Base-by-base conservation (phyloP, 2,888 invertebrate species). In the Subacronicta megacephala region DNA sequence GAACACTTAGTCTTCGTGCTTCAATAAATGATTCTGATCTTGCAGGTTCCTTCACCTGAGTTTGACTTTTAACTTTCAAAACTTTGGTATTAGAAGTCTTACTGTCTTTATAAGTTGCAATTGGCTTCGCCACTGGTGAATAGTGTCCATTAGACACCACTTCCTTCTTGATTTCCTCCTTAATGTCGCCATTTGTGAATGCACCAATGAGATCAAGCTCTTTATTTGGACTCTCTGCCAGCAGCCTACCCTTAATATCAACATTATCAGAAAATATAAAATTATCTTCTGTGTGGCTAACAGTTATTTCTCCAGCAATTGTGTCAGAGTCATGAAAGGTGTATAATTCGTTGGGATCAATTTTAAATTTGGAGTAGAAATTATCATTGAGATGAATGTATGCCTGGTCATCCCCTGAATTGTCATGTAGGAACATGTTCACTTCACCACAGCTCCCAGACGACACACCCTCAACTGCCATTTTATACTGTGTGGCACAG, bases 321-420 rank as follows among this genome's bases (percentile, higher is more conserved):
- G 93, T 90, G 80, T 94, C 94, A 1, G 94, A 90, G 77, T 94
- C 94, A 78, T 93, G 90, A 82, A 94, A 94, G 47, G 94, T 94
- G 70, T 94, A 94, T 38, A 94, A 77, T 73, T 94, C 94, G 68
- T 92, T 94, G 61, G 93, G 92, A 84, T 94, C 93, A 78, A 93
- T 93, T 89, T 94, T 94, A 80, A 92, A 94, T 87, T 93, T 93
- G 66, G 90, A 86, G 79, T 92, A 94, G 71, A 89, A 93, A 70
- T 90, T 93, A 62, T 94, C 93, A 80, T 88, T 92, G 6, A 91
- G 80, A 71, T 93, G 93, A 63, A 93, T 88, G 72, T 93, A 93
- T 7, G 86, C 75, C 64, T 92, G 92, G 58, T 93, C 94, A 62
- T 93, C 94, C 13, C 88, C 88, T 3, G 93, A 89, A 70, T 87